Evolutionary conservation across 2,888 invertebrate species (phyloP).

Genomic region (Apamea sordens): DNA sequence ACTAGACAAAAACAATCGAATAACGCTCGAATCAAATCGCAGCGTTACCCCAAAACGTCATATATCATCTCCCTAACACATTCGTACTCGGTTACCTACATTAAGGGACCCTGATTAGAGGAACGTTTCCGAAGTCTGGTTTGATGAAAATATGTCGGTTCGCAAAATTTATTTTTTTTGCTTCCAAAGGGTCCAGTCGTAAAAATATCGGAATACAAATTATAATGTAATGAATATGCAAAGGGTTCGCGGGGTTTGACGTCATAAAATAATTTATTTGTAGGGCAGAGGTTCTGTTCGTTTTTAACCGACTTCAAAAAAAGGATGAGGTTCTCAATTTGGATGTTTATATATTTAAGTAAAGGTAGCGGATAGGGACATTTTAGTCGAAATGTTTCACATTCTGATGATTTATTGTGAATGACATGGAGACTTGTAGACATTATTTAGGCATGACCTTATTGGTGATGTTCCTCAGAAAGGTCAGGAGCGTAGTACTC

Average conservation of each 20-base stretch:
- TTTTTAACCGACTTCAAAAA: conserved; percentile 2
- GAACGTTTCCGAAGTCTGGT: conserved; percentile 73
- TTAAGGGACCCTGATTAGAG: conserved; percentile 80
- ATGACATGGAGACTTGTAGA: too few relatives aligned
- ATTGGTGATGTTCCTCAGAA: too few relatives aligned
- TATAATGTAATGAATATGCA: conserved; percentile 65
- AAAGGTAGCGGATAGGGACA: background rate
- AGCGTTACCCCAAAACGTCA: conserved; percentile 1
- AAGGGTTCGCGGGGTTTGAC: conserved; percentile 38
- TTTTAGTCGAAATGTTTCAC: background rate
- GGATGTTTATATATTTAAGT: background rate
- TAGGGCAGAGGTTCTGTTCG: background rate
- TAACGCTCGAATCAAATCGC: conserved; percentile 1
- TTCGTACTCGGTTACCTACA: conserved; percentile 60
- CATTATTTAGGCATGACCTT: too few relatives aligned
- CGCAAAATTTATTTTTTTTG: conserved; percentile 49
- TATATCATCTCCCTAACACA: conserved; percentile 46
- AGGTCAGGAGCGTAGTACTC: too few relatives aligned
- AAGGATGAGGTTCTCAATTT: too few relatives aligned
- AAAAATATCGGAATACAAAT: conserved; percentile 64
- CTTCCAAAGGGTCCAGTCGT: conserved; percentile 57
- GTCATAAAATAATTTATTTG: conserved; percentile 33
- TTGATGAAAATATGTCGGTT: conserved; percentile 73
- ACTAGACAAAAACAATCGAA: background rate
- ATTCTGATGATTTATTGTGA: background rate